A percentile compares a stretch with the other conserved stretches of the same genome.
phyloP scores from a whole-genome alignment of 1,140 invertebrate species.

The Laodelphax striatellus region DNA sequence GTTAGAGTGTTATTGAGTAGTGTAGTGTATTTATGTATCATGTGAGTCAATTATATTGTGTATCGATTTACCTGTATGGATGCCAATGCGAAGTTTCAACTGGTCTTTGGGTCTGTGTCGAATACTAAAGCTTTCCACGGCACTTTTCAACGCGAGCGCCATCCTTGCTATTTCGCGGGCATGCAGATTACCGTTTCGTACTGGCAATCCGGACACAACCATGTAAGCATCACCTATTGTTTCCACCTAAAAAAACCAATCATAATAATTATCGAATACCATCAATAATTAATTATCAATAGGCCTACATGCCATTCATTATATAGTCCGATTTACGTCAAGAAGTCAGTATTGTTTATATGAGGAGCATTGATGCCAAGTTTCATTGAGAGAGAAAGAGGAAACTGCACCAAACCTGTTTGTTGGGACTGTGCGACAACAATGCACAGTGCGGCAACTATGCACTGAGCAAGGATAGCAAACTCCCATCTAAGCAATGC shows the following conservation, averaged over 20 bases:
- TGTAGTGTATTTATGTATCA: background rate
- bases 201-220: slow-evolving; percentile 80
- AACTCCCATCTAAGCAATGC: no score
- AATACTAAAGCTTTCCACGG: slow-evolving; percentile 81
- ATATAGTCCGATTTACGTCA: no score
- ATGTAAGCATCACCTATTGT: slow-evolving; percentile 98
- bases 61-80: slow-evolving; percentile 65
- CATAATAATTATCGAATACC: no score
- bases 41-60: background rate
- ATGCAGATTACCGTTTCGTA: slow-evolving; percentile 75
- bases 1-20: background rate
- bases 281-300: no score
- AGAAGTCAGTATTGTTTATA: no score
- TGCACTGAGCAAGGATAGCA: no score
- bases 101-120: slow-evolving; percentile 77
- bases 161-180: slow-evolving; percentile 85
- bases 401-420: no score
- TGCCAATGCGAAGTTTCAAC: slow-evolving; percentile 85
- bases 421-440: no score
- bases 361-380: no score
- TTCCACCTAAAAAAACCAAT: slow-evolving; percentile 72
- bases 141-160: slow-evolving; percentile 74
- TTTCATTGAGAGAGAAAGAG: no score
- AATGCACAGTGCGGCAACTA: no score
- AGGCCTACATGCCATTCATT: no score